Base-by-base conservation (phyloP, 2,888 invertebrate genomes). In the Drosophila melanosoma region DNA sequence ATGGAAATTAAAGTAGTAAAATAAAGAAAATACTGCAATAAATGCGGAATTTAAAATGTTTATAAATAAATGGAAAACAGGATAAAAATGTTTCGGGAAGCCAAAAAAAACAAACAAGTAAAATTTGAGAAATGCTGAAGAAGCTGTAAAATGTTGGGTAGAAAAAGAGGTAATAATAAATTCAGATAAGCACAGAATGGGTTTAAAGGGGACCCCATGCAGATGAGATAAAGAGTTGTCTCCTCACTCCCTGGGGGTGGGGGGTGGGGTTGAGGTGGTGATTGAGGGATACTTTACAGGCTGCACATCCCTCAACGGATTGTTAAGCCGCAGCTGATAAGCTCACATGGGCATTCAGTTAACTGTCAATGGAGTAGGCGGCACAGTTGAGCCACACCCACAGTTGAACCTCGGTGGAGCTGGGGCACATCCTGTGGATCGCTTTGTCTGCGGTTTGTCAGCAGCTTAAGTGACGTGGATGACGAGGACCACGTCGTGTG, bases 401-500 rank as follows among this genome's bases (percentile, higher is more conserved):
- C 54, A 15, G 45, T 45, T 45, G 23, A 45, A 15, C 8, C 8
- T 45, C 15, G 17, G 17, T n/a, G 17, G 15, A 36, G 12, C 33
- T 20, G 8, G 8, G 26, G 32, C 26, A 54, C 70, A 78, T 87
- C 75, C 87, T 87, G 69, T 66, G 62, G 62, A 79, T 51, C 81
- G 86, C 79, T 83, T 81, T 83, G 83, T 86, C 81, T 86, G 86
- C 71, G 83, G 84, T 60, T 82, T 87, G 80, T 80, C 71, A 81
- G 79, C 81, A 68, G 73, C 67, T 69, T 59, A 20, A 29, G 5
- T 29, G 29, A 2, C 26, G 17, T 17, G 62, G 45, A 63, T 38
- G 56, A 58, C 40, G 23, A 11, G 17, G 45, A 10, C 51, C 26
- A 40, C 84, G 32, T 54, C 70, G 75, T 87, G 82, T 81, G 87